Percentiles rank a stretch among this genome's conserved stretches.
Evolutionary conservation across 92 coral and sea anemone species (phyloP).

Genomic region (Plumapathes pennacea): DNA sequence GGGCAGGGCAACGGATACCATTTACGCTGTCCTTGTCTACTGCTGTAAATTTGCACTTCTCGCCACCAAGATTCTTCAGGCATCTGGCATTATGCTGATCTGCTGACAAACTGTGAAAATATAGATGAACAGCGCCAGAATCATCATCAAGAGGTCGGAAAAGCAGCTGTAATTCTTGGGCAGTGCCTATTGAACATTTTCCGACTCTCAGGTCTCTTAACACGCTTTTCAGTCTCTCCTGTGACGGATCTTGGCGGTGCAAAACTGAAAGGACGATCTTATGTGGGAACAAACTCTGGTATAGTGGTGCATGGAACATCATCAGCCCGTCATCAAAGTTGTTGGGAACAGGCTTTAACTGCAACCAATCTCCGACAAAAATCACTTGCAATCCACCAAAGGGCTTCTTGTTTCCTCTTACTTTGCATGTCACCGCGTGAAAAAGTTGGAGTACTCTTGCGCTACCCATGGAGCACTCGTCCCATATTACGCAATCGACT

Average conservation of each 20-base stretch:
- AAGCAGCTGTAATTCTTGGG: neutral
- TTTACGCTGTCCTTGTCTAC: neutral
- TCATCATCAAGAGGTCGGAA: neutral
- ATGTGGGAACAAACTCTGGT: constrained; percentile 11
- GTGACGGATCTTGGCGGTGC: neutral
- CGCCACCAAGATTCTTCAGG: neutral
- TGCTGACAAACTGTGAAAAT: constrained; percentile 15
- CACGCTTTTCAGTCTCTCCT: neutral
- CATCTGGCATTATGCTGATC: constrained; percentile 22
- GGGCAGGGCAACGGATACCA: constrained; percentile 10
- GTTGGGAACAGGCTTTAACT: constrained; percentile 21
- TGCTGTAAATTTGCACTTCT: neutral
- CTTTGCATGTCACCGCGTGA: constrained; percentile 4
- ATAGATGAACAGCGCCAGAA: constrained; percentile 8
- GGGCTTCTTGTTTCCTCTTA: neutral
- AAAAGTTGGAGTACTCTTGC: neutral
- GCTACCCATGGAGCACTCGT: constrained; percentile 44
- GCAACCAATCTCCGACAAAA: constrained; percentile 23
- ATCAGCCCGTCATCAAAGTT: constrained; percentile 1
- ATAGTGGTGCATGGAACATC: constrained; percentile 10
- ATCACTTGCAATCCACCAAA: constrained; percentile 28
- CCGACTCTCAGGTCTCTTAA: constrained; percentile 11
- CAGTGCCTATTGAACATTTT: neutral
- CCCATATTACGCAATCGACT: constrained; percentile 22
- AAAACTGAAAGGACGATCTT: neutral